Percentiles rank a stretch among this genome's conserved stretches.
Conservation (phyloP, 1,140 invertebrate genomes). For the Episyrphus balteatus region DNA sequence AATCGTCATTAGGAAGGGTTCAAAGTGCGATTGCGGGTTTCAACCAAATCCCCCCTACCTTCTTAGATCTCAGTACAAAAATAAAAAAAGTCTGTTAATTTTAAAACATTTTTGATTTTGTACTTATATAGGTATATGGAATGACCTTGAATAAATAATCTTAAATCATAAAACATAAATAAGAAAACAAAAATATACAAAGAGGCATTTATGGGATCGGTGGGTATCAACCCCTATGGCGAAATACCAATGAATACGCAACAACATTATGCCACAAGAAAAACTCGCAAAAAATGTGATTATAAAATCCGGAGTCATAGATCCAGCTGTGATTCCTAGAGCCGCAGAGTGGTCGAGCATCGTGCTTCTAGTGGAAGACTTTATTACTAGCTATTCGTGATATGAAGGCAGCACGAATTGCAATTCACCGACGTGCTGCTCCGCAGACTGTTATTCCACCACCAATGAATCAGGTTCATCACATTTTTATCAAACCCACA, state of each 20-base stretch:
- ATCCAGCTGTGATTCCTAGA: conserved; percentile 61
- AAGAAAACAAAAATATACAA: too few species aligned
- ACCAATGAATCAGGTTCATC: conserved; percentile 20
- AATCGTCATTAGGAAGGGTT: too few species aligned
- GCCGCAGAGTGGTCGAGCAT: conserved; percentile 92
- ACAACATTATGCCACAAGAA: conserved; percentile 25
- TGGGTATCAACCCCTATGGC: conserved; percentile 26
- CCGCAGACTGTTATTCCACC: conserved; percentile 31
- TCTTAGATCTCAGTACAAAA: too few species aligned
- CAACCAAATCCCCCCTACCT: too few species aligned
- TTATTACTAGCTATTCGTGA: conserved; percentile 89
- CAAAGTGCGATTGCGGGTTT: too few species aligned
- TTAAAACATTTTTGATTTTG: too few species aligned
- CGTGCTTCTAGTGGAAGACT: conserved; percentile 81
- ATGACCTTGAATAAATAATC: too few species aligned
- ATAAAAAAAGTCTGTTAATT: too few species aligned
- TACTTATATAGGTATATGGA: too few species aligned
- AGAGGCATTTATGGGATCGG: too few species aligned
- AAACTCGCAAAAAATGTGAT: conserved; percentile 32
- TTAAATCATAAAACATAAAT: too few species aligned
- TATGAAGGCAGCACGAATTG: conserved; percentile 67
- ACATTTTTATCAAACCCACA: conserved; percentile 29
- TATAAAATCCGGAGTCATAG: conserved; percentile 48
- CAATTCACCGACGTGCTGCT: conserved; percentile 50
- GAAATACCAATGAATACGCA: conserved; percentile 45